Conservation (phyloP, 2,113 vertebrate genomes). For the Sphaerodactylus townsendi region DNA sequence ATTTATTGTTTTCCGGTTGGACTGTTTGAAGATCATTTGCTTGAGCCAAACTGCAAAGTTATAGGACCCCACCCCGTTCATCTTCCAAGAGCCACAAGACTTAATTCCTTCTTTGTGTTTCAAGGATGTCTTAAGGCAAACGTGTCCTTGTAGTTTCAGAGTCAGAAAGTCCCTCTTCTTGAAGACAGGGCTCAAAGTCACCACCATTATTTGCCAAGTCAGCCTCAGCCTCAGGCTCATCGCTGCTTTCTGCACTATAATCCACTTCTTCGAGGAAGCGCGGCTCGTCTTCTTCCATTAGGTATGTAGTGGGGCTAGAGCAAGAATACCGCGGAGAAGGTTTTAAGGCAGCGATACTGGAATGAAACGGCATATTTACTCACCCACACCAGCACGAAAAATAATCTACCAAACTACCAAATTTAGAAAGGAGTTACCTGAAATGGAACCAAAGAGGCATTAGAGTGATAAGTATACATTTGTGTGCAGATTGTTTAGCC, state of each 20-base stretch:
- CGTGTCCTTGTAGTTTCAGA: slow-evolving; percentile 78
- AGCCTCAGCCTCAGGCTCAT: slow-evolving; percentile 84
- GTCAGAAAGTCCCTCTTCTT: slow-evolving; percentile 84
- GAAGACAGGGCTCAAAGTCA: slow-evolving; percentile 76
- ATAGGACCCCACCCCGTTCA: slow-evolving; percentile 33
- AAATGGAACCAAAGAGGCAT: background rate
- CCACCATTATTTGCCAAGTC: slow-evolving; percentile 75
- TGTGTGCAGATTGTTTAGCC: background rate
- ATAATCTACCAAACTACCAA: background rate
- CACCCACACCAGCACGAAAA: background rate
- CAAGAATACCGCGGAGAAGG: slow-evolving; percentile 49
- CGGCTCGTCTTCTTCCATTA: slow-evolving; percentile 96
- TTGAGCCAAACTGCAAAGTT: slow-evolving; percentile 62
- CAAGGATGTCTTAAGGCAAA: slow-evolving; percentile 65
- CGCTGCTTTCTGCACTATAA: slow-evolving; percentile 97
- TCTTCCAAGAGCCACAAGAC: slow-evolving; percentile 48
- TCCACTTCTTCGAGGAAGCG: slow-evolving; percentile 95
- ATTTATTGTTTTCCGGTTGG: slow-evolving; percentile 74
- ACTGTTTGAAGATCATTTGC: slow-evolving; percentile 49
- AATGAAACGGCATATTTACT: background rate
- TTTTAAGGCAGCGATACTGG: slow-evolving; percentile 1
- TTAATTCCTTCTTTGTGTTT: slow-evolving; percentile 51
- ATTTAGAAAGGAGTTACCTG: background rate
- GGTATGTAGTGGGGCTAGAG: slow-evolving; percentile 88
- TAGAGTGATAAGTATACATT: background rate